Evolutionary conservation across 2,888 invertebrate species (phyloP).

Genomic region (Xestobium rufovillosum): DNA sequence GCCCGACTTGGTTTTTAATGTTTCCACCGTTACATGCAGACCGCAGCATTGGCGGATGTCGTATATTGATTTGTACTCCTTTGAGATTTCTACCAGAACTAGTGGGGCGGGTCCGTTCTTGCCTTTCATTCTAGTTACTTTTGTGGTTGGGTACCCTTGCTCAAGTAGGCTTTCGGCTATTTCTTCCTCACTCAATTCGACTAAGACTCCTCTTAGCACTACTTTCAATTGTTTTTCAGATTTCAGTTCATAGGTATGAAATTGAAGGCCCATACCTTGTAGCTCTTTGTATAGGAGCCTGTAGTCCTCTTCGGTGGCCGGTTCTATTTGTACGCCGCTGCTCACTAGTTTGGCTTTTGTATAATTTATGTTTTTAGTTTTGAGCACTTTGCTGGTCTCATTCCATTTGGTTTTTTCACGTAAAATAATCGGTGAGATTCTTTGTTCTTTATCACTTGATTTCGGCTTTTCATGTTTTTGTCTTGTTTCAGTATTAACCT

Average conservation of each 20-base stretch:
- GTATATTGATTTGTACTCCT: too few species aligned
- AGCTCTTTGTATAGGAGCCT: conserved; percentile 35
- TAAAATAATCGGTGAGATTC: too few species aligned
- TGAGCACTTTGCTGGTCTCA: too few species aligned
- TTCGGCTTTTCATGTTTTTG: too few species aligned
- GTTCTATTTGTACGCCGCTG: conserved; percentile 5
- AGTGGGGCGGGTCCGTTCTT: conserved; percentile 27
- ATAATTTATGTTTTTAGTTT: too few species aligned
- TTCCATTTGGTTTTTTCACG: too few species aligned
- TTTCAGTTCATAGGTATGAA: conserved; percentile 39
- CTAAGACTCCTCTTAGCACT: conserved; percentile 37
- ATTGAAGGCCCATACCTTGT: too few species aligned
- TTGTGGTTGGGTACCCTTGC: conserved; percentile 34
- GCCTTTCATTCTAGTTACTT: conserved; percentile 38
- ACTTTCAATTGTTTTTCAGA: conserved; percentile 38
- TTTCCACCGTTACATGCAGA: conserved; percentile 40
- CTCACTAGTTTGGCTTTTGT: too few species aligned
- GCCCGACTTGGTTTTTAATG: conserved; percentile 32
- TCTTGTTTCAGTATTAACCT: too few species aligned
- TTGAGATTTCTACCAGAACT: conserved; percentile 34
- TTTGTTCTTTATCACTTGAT: too few species aligned
- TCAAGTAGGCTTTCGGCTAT: conserved; percentile 34
- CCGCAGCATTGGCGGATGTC: too few species aligned
- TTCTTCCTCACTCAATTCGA: conserved; percentile 35
- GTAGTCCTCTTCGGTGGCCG: conserved; percentile 27